A percentile compares a stretch with the other conserved stretches of the same genome.
Conservation (phyloP, 2,113 vertebrate species). For the Aegypius monachus region DNA sequence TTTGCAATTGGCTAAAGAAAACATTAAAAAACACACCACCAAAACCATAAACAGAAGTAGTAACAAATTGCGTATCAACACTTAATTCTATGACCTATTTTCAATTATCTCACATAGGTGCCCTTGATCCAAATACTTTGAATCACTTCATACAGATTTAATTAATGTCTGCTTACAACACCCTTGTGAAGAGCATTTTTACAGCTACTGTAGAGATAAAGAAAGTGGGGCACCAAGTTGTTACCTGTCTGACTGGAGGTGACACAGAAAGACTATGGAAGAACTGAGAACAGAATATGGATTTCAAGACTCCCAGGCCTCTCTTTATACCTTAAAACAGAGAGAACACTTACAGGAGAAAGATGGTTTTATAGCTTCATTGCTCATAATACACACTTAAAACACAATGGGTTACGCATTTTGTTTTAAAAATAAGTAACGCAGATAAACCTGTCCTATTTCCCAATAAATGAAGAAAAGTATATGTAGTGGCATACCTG, state of each 20-base stretch:
- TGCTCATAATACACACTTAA: background rate
- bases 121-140: background rate
- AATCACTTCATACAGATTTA: background rate
- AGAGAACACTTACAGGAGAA: background rate
- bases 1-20: conserved; percentile 81
- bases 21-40: background rate
- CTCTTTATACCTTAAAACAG: background rate
- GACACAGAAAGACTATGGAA: background rate
- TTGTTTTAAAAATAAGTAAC: background rate
- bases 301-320: background rate
- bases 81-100: background rate
- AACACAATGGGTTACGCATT: background rate
- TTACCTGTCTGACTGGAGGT: background rate
- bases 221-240: background rate
- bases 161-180: background rate
- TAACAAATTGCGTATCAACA: background rate
- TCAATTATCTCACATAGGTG: background rate
- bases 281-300: background rate
- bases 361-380: background rate
- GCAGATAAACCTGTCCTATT: background rate
- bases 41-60: background rate
- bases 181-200: background rate
- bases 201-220: background rate
- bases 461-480: background rate
- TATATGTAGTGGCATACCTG: background rate